Evolutionary conservation across 2,797 vertebrate genomes (phyloP), one percentile per base, ranked within the genome.

Genomic region (Cottoperca gobio): DNA sequence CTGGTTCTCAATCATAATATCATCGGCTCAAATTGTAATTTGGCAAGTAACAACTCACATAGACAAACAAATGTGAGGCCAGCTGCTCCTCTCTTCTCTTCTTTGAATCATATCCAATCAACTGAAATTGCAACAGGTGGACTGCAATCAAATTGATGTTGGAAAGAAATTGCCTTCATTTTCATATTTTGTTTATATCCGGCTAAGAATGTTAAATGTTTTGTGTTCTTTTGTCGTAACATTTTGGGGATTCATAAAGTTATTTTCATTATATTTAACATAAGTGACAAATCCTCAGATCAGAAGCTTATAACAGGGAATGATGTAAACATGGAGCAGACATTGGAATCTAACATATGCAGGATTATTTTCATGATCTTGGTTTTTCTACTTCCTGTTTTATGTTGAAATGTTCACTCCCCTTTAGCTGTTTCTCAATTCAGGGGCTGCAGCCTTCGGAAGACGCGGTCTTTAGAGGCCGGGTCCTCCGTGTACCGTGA

Each of bases 1-100:
- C 33, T 57, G 42, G 4, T 48, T 58, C 54, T 54, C 42, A 17
- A 9, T 11, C 26, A 40, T 45, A 37, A 79, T 64, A 43, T 69
- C 58, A 37, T 1, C 21, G 48, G 58, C 46, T 74, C 31, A 49
- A 40, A 28, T 59, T 53, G 28, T 16, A 31, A 6, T 6, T 24
- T 55, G 35, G 40, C 61, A 42, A 8, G 8, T n/a, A 19, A 3
- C 2, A n/a, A 59, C 21, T 35, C 10, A 26, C 2, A 63, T 24
- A 59, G 33, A 63, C 24, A 49, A 66, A 63, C 39, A 19, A 62
- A 46, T 26, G 14, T 1, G 14, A 37, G 45, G 13, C 52, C 54
- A 55, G 23, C 54, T 67, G 40, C 21, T 69, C 4, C 19, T 23
- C n/a, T 59, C 17, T 16, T 31, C 8, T 43, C 9, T 12, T 35